Evolutionary conservation across 1,140 invertebrate genomes (phyloP).

Genomic region (Nymphalis io): DNA sequence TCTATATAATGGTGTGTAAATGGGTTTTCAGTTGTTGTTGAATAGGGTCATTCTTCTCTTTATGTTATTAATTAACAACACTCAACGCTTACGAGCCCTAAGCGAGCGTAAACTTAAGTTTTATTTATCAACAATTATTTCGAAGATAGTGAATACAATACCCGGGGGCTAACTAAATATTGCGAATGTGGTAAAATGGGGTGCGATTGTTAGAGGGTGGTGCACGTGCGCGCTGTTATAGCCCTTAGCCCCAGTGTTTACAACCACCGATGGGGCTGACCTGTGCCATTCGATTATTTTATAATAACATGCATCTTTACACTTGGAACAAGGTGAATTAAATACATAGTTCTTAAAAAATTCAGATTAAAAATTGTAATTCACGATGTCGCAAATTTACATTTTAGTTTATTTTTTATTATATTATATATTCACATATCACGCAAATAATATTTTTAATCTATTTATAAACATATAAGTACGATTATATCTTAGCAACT

Average conservation of each 20-base stretch:
- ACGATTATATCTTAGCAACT: too few species aligned
- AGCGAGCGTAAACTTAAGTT: slow-evolving; percentile 56
- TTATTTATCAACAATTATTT: slow-evolving; percentile 73
- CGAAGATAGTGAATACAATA: slow-evolving; percentile 53
- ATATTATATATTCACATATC: too few species aligned
- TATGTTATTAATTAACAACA: slow-evolving; percentile 11
- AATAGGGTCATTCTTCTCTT: neutral
- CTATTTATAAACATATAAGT: too few species aligned
- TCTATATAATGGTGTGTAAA: too few species aligned
- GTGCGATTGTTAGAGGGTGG: slow-evolving; percentile 42
- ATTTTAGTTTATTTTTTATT: too few species aligned
- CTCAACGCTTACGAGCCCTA: slow-evolving; percentile 34
- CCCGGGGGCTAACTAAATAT: slow-evolving; percentile 59
- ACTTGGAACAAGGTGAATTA: slow-evolving; percentile 11
- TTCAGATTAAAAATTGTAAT: neutral
- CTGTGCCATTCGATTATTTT: slow-evolving; percentile 53
- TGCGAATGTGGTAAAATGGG: slow-evolving; percentile 64
- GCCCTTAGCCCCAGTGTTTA: slow-evolving; percentile 45
- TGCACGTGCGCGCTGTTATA: slow-evolving; percentile 71
- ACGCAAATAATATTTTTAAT: too few species aligned
- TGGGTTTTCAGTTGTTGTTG: neutral
- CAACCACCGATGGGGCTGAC: slow-evolving; percentile 61
- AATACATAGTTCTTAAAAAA: neutral
- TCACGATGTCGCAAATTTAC: neutral
- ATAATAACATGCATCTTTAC: slow-evolving; percentile 36